These are phyloP conservation scores for Premnoplex brunnescens DNA, from an alignment of 2,797 vertebrate species.

Conservation along the genomic window DNA sequence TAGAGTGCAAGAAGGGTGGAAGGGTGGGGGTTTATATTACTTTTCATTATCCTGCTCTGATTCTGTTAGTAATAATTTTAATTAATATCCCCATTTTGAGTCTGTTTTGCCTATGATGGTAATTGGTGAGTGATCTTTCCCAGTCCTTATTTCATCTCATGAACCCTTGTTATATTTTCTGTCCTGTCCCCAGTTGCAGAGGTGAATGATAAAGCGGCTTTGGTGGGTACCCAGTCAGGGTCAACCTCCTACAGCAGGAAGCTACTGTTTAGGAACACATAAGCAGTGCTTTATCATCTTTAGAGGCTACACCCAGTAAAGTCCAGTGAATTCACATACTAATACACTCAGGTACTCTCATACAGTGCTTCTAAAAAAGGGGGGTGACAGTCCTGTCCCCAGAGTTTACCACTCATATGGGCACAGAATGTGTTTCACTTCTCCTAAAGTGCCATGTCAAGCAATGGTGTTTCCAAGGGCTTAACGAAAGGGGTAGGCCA, in stretches of 20 bases:
- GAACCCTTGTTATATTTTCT: background rate
- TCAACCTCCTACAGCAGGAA: background rate
- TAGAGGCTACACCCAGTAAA: background rate
- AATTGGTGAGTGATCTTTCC: background rate
- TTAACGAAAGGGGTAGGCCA: background rate
- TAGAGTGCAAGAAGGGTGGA: background rate
- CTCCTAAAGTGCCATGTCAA: background rate
- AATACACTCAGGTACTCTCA: background rate
- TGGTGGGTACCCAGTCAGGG: background rate
- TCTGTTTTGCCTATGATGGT: background rate
- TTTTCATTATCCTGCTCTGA: background rate
- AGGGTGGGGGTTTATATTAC: background rate
- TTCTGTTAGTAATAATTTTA: background rate
- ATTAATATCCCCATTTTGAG: background rate
- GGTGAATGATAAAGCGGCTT: background rate
- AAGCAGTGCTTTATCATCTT: background rate
- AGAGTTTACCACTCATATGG: background rate
- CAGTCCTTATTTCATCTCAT: background rate
- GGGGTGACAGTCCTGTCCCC: background rate
- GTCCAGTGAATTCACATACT: background rate
- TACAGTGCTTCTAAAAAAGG: background rate
- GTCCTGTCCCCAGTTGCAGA: background rate
- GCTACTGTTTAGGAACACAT: fast-evolving
- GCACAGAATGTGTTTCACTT: background rate
- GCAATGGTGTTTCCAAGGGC: background rate